Evolutionary conservation across 2,888 invertebrate genomes (phyloP), one percentile per base, ranked within the genome.

Genomic region (Chydorus sphaericus): DNA sequence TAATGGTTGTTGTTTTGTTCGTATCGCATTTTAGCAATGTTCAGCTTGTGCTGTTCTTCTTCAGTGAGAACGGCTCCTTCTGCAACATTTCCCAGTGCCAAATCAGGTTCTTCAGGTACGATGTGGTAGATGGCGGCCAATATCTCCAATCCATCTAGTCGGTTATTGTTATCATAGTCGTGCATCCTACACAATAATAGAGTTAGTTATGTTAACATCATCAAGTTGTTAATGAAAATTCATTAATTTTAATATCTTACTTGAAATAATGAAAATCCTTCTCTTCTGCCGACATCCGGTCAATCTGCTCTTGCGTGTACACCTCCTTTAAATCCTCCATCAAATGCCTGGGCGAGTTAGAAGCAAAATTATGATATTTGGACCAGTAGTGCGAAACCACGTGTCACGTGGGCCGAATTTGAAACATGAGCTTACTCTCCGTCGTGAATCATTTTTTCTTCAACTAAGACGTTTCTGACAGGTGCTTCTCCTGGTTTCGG

Each of bases 111-210:
- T 16, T 23, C 31, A 59, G 81, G 80, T 31, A 77, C 68, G 18
- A 83, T 82, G 65, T 89, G 88, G 54, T 80, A 78, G 59, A 89
- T 78, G 1, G 89, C 88, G 71, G 85, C 78, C 54, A 92, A 72
- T 65, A 94, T 79, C 73, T 94, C 94, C 58, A 91, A 71, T 0
- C 93, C 93, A 68, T 94, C 93, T 58, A 94, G 71, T 65, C 83
- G 85, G 1, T 83, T 83, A 67, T 94, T 91, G 66, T 84, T 85
- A 67, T 93, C 91, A 61, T 82, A 83, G 68, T 94, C 94, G 64
- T 94, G 94, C 18, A 85, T 73, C 57, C 75, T 75, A 59, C 10
- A 55, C 23, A 49, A 29, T 28, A 20, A 44, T n/a, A n/a, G n/a
- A n/a, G n/a, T n/a, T n/a, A n/a, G n/a, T 52, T 56, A 31, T 54